phyloP scores from a whole-genome alignment of 2,888 invertebrate genomes.

The Campaea margaritaria region DNA sequence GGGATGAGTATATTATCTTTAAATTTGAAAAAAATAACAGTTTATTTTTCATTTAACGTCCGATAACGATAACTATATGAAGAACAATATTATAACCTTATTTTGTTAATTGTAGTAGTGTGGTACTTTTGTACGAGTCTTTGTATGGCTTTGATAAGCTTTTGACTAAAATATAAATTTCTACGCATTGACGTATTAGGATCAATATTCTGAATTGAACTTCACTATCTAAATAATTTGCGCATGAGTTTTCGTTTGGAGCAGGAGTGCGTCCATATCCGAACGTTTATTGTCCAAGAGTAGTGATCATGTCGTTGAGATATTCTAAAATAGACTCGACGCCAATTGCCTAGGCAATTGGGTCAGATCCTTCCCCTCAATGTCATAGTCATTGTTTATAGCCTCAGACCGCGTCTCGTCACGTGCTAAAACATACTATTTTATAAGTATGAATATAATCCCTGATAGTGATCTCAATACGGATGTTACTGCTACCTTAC shows the following conservation, averaged over 20 bases:
- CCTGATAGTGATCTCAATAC: constrained; percentile 11
- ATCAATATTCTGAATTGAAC: constrained; percentile 66
- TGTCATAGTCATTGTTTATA: constrained; percentile 22
- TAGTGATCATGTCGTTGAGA: constrained; percentile 30
- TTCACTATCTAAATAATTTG: constrained; percentile 64
- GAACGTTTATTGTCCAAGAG: constrained; percentile 22
- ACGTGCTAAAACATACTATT: constrained; percentile 2
- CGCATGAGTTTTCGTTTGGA: constrained; percentile 48
- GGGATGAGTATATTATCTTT: constrained; percentile 12
- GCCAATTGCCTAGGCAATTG: constrained; percentile 27
- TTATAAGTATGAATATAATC: constrained; percentile 9
- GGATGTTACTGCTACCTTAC: neutral
- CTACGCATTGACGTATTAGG: constrained; percentile 46
- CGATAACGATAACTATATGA: constrained; percentile 10
- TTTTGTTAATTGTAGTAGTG: neutral
- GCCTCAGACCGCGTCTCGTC: constrained; percentile 1
- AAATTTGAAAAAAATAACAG: constrained; percentile 14
- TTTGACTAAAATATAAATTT: constrained; percentile 21
- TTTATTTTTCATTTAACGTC: constrained; percentile 22
- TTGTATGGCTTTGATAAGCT: neutral
- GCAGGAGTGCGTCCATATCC: constrained; percentile 50
- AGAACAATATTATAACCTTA: constrained; percentile 6
- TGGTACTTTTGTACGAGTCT: neutral
- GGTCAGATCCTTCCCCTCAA: constrained; percentile 23
- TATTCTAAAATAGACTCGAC: constrained; percentile 24